phyloP scores from a whole-genome alignment of 37 sponge, comb jelly and placozoan genomes.

The Halichondria panicea region DNA sequence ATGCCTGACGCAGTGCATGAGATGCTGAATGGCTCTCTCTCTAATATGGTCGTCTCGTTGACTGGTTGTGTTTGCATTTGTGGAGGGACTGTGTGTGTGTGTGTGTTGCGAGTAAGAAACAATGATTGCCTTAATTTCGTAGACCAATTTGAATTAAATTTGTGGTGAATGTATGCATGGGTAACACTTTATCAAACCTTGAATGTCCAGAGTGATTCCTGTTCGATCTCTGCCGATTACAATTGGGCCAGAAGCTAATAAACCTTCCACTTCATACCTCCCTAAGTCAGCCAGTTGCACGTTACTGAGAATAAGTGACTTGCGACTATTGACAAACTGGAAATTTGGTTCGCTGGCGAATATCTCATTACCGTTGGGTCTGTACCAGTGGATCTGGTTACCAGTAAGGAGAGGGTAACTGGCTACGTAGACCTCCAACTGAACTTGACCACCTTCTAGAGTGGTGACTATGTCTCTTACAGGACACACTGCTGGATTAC shows the following conservation, averaged over 20 bases:
- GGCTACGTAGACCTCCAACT: not conserved
- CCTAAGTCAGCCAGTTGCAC: not conserved
- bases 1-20: not conserved
- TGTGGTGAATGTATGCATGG: not conserved
- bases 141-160: no score
- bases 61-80: not conserved
- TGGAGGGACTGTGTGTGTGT: slow-evolving; percentile 6
- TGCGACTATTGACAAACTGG: not conserved
- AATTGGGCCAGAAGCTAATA: not conserved
- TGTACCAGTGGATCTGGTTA: not conserved
- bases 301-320: not conserved
- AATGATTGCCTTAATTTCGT: not conserved
- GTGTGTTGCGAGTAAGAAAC: not conserved
- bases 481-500: not conserved
- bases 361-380: not conserved
- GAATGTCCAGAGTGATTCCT: no score
- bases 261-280: not conserved
- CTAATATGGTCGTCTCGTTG: not conserved
- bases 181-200: no score
- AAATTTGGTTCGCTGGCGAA: not conserved
- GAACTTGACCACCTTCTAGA: not conserved
- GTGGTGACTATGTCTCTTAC: not conserved
- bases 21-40: not conserved
- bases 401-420: not conserved
- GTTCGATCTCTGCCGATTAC: no score